Evolutionary conservation across 2,888 invertebrate species (phyloP), one percentile per base, ranked within the genome.

Genomic region (Drepana falcataria): DNA sequence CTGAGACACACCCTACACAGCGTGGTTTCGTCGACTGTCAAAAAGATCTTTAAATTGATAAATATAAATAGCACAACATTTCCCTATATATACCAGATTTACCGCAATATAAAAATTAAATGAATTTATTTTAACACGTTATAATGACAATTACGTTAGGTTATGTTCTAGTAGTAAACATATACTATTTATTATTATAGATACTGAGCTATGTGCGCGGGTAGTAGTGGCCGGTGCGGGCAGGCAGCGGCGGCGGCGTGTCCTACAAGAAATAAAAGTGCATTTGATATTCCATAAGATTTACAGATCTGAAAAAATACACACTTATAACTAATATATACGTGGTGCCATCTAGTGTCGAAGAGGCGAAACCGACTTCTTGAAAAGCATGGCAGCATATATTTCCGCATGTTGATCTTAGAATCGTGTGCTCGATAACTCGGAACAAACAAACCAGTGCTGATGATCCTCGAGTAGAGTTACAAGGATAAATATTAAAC

Each of bases 171-270:
- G 57, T 51, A 52, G 54, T 58, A 51, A 52, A 58, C 49, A 48
- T 55, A 58, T 54, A 52, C 47, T 59, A 57, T 48, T 44, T 60
- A 60, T 40, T 35, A 48, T 33, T 52, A 54, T 55, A 56, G 54
- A 54, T 57, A 48, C 55, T 59, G 63, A 70, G 79, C 85, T 91
- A 89, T 86, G 90, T 86, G 69, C 91, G 85, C 4, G 89, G 87
- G 73, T 75, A 91, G 70, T 85, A 90, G 69, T 86, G 87, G 4
- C 89, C 90, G 47, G 87, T 87, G 68, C 90, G 90, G 5, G 90
- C 90, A n/a, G 90, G 90, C 37, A 91, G 72, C 47, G 90, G 90
- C 3, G 90, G 90, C 3, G 90, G 90, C 0, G 87, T 89, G 64
- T 91, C 90, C 90, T 91, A 81, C 4, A 21, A 40, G 2, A 0